Base-by-base conservation (phyloP, 1,140 invertebrate species). In the Papilio polyxenes region DNA sequence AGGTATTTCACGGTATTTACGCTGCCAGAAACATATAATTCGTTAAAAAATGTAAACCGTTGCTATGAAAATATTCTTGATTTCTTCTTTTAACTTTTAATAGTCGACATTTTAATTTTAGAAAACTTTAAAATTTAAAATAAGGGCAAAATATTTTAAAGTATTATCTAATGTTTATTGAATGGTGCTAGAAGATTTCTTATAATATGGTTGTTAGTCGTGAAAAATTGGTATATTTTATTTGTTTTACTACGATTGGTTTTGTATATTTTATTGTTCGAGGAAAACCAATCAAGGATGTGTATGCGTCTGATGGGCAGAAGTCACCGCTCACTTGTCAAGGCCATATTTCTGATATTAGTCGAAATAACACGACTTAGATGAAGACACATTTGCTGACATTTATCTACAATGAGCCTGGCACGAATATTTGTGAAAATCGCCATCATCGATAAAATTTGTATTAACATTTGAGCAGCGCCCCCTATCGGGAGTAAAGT, bases 1-100 rank as follows among this genome's bases (percentile, higher is more conserved):
- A 51, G 75, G 11, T 23, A 77, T 77, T 77, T 77, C 49, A 77
- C 75, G 75, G 75, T 9, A 31, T 53, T 76, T 56, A 75, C 72
- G 40, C 74, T 75, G 23, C 31, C 31, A 72, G 65, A 72, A 72
- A 72, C 31, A 72, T 31, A 10, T 5, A 37, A 72, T 72, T 72
- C 37, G 20, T 37, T 17, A 7, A 69, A 69, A 11, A 72, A 72
- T 72, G 11, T 40, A 17, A 72, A 23, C 5, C 13, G 11, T 69
- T 37, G 23, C 23, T 69, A 31, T 69, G 23, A 31, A 15, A 69
- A 69, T 69, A 13, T 6, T 11, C 20, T 62, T 62, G 5, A 62
- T 62, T 65, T 65, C 20, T 23, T 23, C 1, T 23, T 9, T 8
- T 31, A 3, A 65, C 15, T 23, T 65, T 65, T 23, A 9, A 9